phyloP scores from a whole-genome alignment of 2,113 vertebrate genomes.

The Nycticryphes semicollaris region DNA sequence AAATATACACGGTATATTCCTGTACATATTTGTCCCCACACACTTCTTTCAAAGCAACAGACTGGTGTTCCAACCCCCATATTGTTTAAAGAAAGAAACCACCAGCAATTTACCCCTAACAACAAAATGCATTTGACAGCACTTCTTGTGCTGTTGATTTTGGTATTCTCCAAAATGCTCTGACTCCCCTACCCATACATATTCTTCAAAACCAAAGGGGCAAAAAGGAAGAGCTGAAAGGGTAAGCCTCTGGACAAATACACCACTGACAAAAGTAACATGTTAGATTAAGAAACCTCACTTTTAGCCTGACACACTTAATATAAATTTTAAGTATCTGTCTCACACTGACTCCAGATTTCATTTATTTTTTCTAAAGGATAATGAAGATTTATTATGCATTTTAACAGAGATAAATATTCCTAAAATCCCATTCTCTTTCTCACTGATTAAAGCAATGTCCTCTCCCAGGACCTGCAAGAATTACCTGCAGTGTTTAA shows the following conservation, averaged over 20 bases:
- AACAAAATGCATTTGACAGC: neutral
- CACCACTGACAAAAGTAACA: neutral
- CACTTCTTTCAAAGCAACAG: neutral
- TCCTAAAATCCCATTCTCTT: neutral
- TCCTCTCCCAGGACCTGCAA: neutral
- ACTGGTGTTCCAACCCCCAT: neutral
- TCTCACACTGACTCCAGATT: neutral
- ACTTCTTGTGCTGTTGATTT: neutral
- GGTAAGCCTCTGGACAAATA: neutral
- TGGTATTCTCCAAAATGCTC: neutral
- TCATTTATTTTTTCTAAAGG: neutral
- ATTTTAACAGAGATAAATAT: neutral
- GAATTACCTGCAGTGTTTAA: neutral
- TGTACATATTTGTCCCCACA: neutral
- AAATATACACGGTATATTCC: neutral
- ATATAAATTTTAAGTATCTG: neutral
- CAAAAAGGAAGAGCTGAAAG: neutral
- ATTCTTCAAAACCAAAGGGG: neutral
- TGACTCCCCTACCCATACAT: neutral
- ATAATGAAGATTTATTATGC: neutral
- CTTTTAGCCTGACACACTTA: neutral
- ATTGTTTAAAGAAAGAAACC: neutral
- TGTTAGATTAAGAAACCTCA: neutral
- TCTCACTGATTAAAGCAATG: neutral
- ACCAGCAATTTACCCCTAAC: neutral